Base-by-base conservation (phyloP, 2,113 vertebrate species). In the Gobio gobio region DNA sequence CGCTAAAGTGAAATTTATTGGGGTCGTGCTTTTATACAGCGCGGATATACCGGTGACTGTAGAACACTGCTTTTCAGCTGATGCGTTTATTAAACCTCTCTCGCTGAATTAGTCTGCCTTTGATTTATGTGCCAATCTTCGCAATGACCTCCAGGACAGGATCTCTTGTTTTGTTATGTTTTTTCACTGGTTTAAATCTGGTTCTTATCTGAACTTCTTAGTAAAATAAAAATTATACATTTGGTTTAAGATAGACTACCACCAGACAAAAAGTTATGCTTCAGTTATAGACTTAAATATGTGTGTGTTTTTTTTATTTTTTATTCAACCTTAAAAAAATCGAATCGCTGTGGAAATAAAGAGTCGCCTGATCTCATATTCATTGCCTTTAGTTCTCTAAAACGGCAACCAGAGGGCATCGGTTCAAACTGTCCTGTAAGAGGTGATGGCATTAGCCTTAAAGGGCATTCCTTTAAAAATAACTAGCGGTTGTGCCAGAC, bases 1-100 rank as follows among this genome's bases (percentile, higher is more conserved):
- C 95, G 95, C 95, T 96, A 95, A 97, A 97, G 96, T 94, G 94
- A 95, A 95, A 97, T 97, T 96, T 97, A 97, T 97, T 95, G 95
- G 95, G 96, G 96, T 96, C 96, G 95, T 87, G 95, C 88, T 96
- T 97, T 97, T 96, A 97, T 96, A 95, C 93, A 94, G 93, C 95
- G 96, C 96, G 95, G 95, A 96, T 96, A 95, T 95, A 95, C 94
- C 95, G 95, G 95, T 96, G 97, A 97, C 96, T 96, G 96, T 95
- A 95, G 94, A 95, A 96, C 96, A 96, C 95, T 96, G 95, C 92
- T 93, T 95, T 94, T 95, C 95, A 94, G 94, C 95, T 92, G 96
- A 92, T 94, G 91, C 94, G 93, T 94, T 96, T 96, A 97, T 97
- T 96, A 97, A 96, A 96, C 90, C 95, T 94, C 93, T 95, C 94